Percentiles rank a stretch among this genome's conserved stretches.
Conservation (phyloP, 2,113 vertebrate genomes). For the Falco punctatus region DNA sequence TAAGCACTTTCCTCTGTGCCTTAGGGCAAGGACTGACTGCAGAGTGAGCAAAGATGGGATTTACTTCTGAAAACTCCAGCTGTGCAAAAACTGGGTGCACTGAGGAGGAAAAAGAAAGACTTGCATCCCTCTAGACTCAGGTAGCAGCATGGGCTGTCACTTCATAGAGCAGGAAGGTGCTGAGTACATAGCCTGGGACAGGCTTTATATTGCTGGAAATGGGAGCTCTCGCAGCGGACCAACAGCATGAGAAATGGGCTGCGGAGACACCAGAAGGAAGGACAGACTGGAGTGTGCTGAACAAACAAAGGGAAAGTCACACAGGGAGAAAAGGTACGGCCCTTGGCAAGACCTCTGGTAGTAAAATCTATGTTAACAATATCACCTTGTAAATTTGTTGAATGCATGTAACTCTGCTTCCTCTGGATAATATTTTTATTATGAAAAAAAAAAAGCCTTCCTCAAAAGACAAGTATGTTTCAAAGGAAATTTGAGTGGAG, state of each 20-base stretch:
- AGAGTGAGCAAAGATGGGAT: not conserved
- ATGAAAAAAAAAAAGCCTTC: not conserved
- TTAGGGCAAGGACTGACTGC: not conserved
- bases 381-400: constrained; percentile 36
- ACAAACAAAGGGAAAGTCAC: not conserved
- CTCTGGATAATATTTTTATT: constrained; percentile 12
- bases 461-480: not conserved
- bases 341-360: not conserved
- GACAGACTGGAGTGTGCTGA: not conserved
- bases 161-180: not conserved
- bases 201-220: not conserved
- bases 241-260: not conserved
- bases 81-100: not conserved
- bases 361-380: constrained; percentile 22
- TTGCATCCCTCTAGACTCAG: not conserved
- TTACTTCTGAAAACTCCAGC: not conserved
- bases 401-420: not conserved
- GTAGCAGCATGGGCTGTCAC: not conserved
- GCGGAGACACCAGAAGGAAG: not conserved
- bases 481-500: not conserved
- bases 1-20: not conserved
- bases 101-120: not conserved
- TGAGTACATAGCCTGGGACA: not conserved
- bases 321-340: not conserved
- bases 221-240: not conserved